Evolutionary conservation across 1,140 invertebrate species (phyloP), one percentile per base, ranked within the genome.

Genomic region (Lordiphosa clarofinis): DNA sequence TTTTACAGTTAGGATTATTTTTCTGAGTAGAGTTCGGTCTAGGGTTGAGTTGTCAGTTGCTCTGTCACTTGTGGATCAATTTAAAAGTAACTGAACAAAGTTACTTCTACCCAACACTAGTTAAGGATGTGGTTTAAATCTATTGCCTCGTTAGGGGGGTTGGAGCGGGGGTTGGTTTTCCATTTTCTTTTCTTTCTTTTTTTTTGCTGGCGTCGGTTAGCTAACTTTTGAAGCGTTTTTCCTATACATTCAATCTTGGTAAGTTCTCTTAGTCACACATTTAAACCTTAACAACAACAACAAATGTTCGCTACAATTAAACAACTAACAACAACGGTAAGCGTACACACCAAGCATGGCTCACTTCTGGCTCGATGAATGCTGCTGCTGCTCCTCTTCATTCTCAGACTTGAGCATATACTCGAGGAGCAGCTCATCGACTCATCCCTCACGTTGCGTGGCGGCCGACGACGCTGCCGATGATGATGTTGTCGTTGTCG

Each of bases 261-360:
- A 73, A 70, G 57, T 76, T 82, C 57, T 70, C 61, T 44, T 43
- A 74, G 78, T 84, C 54, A 66, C 79, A 84, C 75, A 71, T 63
- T 75, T 82, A 76, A 76, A 64, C 66, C 73, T 74, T 84, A 84
- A 84, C 70, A 84, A 82, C 73, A 82, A 84, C 79, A 86, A 84
- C 66, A 86, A 44, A 82, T 79, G 79, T 68, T 79, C 71, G 79
- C 79, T 84, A 84, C 79, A 79, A 79, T 74, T 84, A 86, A 79
- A 86, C 79, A 79, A 84, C 79, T 86, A 84, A 84, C 79, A 84
- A 84, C 79, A 86, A 86, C 69, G 43, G 59, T 81, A 81, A 82
- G 76, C 76, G 76, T 31, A 78, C 60, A 72, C 75, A 75, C 61
- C 67, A 67, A 50, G 60, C 65, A 69, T 60, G 65, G 47, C 65